Base-by-base conservation (phyloP, 2,797 vertebrate genomes). In the Numenius phaeopus region DNA sequence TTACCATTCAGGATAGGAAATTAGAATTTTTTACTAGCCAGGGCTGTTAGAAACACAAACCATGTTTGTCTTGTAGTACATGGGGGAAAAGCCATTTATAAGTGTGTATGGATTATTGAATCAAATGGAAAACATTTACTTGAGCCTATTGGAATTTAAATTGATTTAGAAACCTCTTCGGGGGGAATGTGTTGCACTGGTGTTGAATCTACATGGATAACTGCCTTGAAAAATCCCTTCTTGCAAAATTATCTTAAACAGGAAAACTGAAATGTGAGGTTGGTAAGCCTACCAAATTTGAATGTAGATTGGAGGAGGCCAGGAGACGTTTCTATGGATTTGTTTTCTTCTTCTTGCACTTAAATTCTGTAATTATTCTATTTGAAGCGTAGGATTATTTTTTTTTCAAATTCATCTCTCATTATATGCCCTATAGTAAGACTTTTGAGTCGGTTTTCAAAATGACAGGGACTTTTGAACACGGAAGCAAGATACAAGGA, bases 111-210 rank as follows among this genome's bases (percentile, higher is more conserved):
- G 94, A 94, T 96, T 98, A 97, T 71, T 89, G 93, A 98, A 97
- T 98, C 96, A 97, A 94, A 96, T 94, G 94, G 94, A 97, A 97
- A 98, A 94, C 97, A 95, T 97, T 96, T 97, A 92, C 80, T 96
- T 96, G 91, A 85, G 90, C 79, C 94, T 96, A 90, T 96, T 11
- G 6, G 80, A 96, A 97, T 96, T 95, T 91, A 85, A 96, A 97
- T 94, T 96, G 90, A 95, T 91, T 98, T 95, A 94, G 77, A 91
- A 97, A 90, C 72, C 64, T 81, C 87, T 92, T 47, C 40, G 54
- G 91, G 88, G 94, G 50, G 95, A 87, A 77, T 75, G 50, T 57
- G 57, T 79, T 96, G 57, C 62, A 70, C 57, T 94, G 61, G 40
- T 88, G 93, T 80, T 95, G 95, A 94, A 95, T 86, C 83, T 61